Evolutionary conservation across 2,797 vertebrate species (phyloP).

Genomic region (Gephyroberyx darwinii): DNA sequence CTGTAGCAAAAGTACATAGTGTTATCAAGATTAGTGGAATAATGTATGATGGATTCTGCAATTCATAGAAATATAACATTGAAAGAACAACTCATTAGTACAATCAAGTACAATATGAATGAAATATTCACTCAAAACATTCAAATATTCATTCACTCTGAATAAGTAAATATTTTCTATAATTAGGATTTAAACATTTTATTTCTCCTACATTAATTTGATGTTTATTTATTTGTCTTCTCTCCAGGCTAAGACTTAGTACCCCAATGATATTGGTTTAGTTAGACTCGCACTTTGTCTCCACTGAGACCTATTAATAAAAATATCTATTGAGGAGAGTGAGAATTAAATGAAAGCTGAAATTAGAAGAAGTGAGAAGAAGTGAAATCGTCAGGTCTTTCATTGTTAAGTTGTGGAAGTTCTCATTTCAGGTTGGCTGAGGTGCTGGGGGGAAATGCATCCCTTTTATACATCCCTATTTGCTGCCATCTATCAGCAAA

Average conservation of each 20-base stretch:
- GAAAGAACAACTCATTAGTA: background rate
- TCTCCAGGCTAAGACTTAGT: conserved; percentile 60
- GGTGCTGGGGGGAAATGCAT: background rate
- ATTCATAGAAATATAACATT: background rate
- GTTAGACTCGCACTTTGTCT: conserved; percentile 58
- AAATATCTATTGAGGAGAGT: conserved; percentile 53
- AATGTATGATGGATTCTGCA: background rate
- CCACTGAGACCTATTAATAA: conserved; percentile 57
- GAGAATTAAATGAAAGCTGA: conserved; percentile 56
- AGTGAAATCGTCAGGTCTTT: conserved; percentile 55
- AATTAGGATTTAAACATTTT: conserved; percentile 58
- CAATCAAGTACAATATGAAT: background rate
- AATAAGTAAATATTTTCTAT: no score
- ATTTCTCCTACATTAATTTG: conserved; percentile 59
- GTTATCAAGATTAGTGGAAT: background rate
- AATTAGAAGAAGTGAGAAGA: conserved; percentile 56
- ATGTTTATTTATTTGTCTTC: conserved; percentile 68
- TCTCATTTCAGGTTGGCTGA: conserved; percentile 25
- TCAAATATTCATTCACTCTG: no score
- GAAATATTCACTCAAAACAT: conserved; percentile 22
- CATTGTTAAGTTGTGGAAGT: conserved; percentile 36
- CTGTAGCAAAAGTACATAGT: background rate
- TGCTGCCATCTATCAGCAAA: background rate
- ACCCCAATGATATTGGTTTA: conserved; percentile 69
- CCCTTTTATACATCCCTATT: conserved; percentile 6